phyloP scores from a whole-genome alignment of 2,888 invertebrate species.

The Drosophila kanekoi region DNA sequence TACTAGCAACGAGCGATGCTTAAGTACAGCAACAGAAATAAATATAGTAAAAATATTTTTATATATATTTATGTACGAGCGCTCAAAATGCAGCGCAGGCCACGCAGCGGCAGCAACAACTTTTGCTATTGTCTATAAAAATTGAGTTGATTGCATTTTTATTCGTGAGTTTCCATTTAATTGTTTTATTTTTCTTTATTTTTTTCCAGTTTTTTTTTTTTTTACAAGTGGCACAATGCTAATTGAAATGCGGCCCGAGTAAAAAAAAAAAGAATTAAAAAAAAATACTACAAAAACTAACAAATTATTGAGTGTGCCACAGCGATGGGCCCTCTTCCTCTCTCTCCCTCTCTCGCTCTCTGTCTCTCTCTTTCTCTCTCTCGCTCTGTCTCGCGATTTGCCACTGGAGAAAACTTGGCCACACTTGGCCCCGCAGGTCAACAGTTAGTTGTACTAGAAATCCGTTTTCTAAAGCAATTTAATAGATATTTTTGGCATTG shows the following conservation, averaged over 20 bases:
- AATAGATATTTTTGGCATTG: slow-evolving; percentile 2
- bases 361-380: too few relatives aligned
- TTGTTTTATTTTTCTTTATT: slow-evolving; percentile 16
- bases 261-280: slow-evolving; percentile 6
- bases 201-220: neutral
- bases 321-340: neutral
- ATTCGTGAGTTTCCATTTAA: slow-evolving; percentile 40
- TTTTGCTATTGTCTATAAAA: slow-evolving; percentile 29
- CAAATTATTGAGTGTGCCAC: slow-evolving; percentile 42
- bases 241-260: slow-evolving; percentile 48
- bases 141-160: slow-evolving; percentile 46
- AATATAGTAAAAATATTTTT: slow-evolving; percentile 6
- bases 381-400: neutral
- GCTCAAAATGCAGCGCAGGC: slow-evolving; percentile 27
- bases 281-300: slow-evolving; percentile 23
- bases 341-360: too few relatives aligned
- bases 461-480: slow-evolving; percentile 22
- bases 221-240: slow-evolving; percentile 55
- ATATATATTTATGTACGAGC: slow-evolving; percentile 27
- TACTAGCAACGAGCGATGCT: slow-evolving; percentile 12
- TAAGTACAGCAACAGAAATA: slow-evolving; percentile 7
- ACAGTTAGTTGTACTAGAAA: slow-evolving; percentile 43
- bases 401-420: slow-evolving; percentile 23
- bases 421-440: slow-evolving; percentile 20
- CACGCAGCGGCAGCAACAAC: slow-evolving; percentile 1